Base-by-base conservation (phyloP, 2,113 vertebrate genomes). In the Meleagris gallopavo region DNA sequence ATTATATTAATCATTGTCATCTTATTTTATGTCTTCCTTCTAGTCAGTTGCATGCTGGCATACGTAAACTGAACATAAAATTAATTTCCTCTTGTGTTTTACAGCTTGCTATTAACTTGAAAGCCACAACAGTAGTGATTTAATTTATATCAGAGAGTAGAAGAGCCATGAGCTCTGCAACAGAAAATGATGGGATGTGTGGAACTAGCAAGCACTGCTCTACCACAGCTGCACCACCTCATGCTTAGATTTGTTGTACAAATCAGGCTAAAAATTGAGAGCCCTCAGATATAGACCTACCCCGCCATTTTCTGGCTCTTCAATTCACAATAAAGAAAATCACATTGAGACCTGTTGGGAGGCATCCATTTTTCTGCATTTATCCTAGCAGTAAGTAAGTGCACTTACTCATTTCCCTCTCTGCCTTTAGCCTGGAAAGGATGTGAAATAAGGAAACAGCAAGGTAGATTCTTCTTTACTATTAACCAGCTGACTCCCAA, bases 41-140 rank as follows among this genome's bases (percentile, higher is more conserved):
- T 86, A 93, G 92, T 83, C 88, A 89, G 66, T 67, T 91, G 66
- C 66, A 74, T 72, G 58, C 32, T 70, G 93, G 69, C 64, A 74
- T 76, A 64, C n/a, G 73, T 89, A 96, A 97, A 94, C 27, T 46
- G 45, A 97, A 94, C 38, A 89, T 93, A 94, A 97, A 96, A 75
- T 45, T 89, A 62, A 91, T 60, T 85, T 95, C 55, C 25, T 90
- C 61, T 40, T 65, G 34, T 89, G 32, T 75, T 97, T 95, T 95
- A 76, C 46, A 95, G 57, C 73, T 89, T 64, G 1, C 72, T 90
- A 91, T 60, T 94, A 94, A 95, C 40, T 71, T 90, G 86, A 94
- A 96, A 95, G 40, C 69, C 76, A 29, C 71, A 95, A 57, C 7
- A 82, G 43, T 27, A 78, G 50, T 67, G 55, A 79, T 95, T 83